Evolutionary conservation across 2,113 vertebrate genomes (phyloP).

Genomic region (Myrmecobius fasciatus): DNA sequence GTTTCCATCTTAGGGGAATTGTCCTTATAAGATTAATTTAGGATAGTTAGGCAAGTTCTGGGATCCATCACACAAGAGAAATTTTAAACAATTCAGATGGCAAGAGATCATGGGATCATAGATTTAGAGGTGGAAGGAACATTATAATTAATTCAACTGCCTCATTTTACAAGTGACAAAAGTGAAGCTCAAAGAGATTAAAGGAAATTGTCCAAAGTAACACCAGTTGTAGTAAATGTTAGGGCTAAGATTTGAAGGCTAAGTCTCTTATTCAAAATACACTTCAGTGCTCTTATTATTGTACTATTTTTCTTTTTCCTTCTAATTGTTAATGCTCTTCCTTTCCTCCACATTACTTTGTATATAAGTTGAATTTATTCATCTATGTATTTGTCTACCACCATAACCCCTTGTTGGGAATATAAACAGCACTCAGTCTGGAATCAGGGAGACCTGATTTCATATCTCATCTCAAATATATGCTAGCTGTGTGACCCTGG

Average conservation of each 20-base stretch:
- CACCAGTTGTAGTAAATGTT: background rate
- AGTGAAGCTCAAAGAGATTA: background rate
- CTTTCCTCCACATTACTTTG: background rate
- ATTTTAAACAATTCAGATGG: constrained; percentile 24
- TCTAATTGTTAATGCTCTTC: background rate
- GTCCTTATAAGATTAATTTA: background rate
- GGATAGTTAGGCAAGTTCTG: background rate
- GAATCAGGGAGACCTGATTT: too few species aligned
- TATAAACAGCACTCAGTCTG: background rate
- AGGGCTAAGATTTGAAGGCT: background rate
- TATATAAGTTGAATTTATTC: background rate
- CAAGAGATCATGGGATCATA: background rate
- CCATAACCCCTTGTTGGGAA: background rate
- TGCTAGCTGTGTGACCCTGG: too few species aligned
- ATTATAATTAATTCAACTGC: too few species aligned
- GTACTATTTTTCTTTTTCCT: background rate
- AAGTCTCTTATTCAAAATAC: background rate
- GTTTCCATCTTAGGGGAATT: constrained; percentile 35
- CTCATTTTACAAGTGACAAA: background rate
- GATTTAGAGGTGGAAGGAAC: background rate
- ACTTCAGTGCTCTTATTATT: background rate
- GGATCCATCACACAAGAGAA: background rate
- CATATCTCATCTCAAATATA: too few species aligned
- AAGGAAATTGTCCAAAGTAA: background rate
- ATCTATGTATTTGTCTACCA: background rate